Conservation (phyloP, 1,140 invertebrate genomes). For the Linepithema humile region DNA sequence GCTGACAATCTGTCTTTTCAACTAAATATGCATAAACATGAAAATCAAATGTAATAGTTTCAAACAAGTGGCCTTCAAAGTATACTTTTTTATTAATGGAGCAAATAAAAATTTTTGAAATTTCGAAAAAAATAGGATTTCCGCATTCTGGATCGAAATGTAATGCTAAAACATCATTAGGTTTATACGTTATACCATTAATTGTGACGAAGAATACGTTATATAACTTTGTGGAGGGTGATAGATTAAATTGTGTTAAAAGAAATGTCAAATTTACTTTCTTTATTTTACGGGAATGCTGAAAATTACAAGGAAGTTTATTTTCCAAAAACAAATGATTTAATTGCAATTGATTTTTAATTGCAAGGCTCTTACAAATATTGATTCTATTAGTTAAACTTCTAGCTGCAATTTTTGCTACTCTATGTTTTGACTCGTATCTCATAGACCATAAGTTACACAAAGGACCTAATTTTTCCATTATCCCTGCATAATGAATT, state of each 20-base stretch:
- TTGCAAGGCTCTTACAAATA: slow-evolving; percentile 8
- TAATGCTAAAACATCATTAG: neutral
- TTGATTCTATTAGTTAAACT: slow-evolving; percentile 12
- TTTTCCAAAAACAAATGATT: slow-evolving; percentile 11
- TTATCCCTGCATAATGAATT: slow-evolving; percentile 8
- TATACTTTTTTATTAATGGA: too few species aligned
- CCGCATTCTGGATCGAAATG: neutral
- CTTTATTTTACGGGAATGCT: neutral
- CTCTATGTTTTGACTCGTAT: slow-evolving; percentile 4
- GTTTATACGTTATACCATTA: neutral
- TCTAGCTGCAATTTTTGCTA: slow-evolving; percentile 1
- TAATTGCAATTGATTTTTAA: slow-evolving; percentile 4
- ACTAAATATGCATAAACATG: neutral
- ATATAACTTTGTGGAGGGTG: neutral
- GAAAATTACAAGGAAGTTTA: neutral
- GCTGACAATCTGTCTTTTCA: neutral
- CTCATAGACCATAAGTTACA: slow-evolving; percentile 5
- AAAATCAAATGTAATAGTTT: neutral
- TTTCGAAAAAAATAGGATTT: neutral
- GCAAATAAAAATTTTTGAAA: neutral
- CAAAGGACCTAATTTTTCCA: slow-evolving; percentile 2
- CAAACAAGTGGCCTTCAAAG: too few species aligned
- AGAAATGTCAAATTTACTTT: neutral
- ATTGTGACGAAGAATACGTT: neutral
- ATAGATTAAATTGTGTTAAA: neutral